Conservation (phyloP, 2,888 invertebrate species). For the Herminia tarsipennalis region DNA sequence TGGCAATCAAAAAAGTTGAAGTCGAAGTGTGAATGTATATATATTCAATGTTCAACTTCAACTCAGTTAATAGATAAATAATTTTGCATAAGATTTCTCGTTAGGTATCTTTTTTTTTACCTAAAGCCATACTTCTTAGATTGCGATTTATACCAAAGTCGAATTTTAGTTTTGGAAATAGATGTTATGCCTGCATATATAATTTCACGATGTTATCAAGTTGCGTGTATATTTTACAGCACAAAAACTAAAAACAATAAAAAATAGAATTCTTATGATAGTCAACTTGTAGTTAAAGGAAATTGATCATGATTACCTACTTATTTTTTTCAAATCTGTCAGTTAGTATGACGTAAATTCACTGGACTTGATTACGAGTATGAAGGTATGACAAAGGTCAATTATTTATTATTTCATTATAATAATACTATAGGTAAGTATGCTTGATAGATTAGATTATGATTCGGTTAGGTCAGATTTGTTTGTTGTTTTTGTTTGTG, state of each 20-base stretch:
- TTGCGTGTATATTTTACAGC: background rate
- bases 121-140: too few species aligned
- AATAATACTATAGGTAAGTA: background rate
- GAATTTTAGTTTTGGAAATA: too few species aligned
- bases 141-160: too few species aligned
- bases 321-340: background rate
- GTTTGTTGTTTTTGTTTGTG: background rate
- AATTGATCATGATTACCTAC: conserved; percentile 3
- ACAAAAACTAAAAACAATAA: background rate
- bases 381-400: conserved; percentile 1
- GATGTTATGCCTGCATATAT: too few species aligned
- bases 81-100: too few species aligned
- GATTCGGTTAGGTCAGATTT: background rate
- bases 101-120: too few species aligned
- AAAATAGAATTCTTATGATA: background rate
- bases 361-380: conserved; percentile 8
- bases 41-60: too few species aligned
- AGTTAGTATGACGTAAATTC: conserved; percentile 5
- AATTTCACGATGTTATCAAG: too few species aligned
- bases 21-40: too few species aligned
- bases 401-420: conserved; percentile 1
- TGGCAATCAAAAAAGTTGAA: too few species aligned
- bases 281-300: conserved; percentile 6
- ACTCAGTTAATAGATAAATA: too few species aligned
- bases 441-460: background rate